Percentiles rank a stretch among this genome's conserved stretches.
phyloP scores from a whole-genome alignment of 2,113 vertebrate genomes.

The Lycaon pictus region DNA sequence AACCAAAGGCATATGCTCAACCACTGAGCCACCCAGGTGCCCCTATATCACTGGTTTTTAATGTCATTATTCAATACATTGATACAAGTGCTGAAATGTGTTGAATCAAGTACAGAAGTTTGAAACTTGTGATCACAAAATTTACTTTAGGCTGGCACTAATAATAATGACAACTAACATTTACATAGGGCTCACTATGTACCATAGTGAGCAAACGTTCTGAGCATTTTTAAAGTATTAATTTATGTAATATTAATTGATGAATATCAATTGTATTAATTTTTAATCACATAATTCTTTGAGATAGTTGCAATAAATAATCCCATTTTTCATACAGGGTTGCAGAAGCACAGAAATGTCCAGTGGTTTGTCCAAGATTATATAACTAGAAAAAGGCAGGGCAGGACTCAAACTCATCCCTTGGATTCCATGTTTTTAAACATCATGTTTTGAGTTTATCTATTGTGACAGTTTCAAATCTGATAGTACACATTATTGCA shows the following conservation, averaged over 20 bases:
- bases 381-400: neutral
- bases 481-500: neutral
- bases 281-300: neutral
- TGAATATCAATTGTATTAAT: neutral
- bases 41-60: neutral
- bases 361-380: slow-evolving; percentile 2
- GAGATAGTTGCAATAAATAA: neutral
- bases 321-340: neutral
- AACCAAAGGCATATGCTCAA: too few species aligned
- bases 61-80: neutral
- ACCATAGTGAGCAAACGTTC: neutral
- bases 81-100: slow-evolving; percentile 38
- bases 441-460: neutral
- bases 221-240: slow-evolving; percentile 1
- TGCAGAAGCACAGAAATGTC: slow-evolving; percentile 22
- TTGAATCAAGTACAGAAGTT: neutral
- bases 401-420: neutral
- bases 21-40: too few species aligned
- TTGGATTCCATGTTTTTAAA: neutral
- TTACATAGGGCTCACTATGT: neutral
- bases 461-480: neutral
- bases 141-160: neutral
- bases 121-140: neutral
- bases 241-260: neutral
- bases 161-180: slow-evolving; percentile 21